Base-by-base conservation (phyloP, 35 echinoderm and acorn worm genomes). In the Diadema setosum region DNA sequence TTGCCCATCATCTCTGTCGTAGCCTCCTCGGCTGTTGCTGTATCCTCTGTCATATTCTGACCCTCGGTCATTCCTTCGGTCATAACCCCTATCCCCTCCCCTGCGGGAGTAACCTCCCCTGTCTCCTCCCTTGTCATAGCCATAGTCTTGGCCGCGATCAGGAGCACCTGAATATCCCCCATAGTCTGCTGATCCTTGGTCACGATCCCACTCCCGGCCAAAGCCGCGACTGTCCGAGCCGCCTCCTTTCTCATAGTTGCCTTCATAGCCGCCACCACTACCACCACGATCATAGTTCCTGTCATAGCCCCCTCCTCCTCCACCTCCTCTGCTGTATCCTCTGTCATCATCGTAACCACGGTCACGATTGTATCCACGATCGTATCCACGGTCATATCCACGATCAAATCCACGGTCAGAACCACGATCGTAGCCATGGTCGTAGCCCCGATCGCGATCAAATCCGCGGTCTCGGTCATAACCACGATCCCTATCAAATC, bases 21-120 rank as follows among this genome's bases (percentile, higher is more conserved):
- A 83, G 17, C 88, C 78, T 64, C 78, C 78, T 67, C 88, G 60
- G 57, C 55, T 42, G 57, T 65, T 20, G 31, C 83, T 64, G 56
- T 58, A 83, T 52, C 34, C 42, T 37, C 63, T 65, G 25, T 82
- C 90, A 14, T 42, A 18, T n/a, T 70, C 74, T 40, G 45, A 35
- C 43, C 73, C 45, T 34, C 84, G 37, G 1, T 55, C 58, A 56
- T 35, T 61, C 44, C 84, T 26, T 20, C 67, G 23, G 31, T 82
- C 85, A 25, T 58, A 20, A 75, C 63, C 83, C 6, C 6, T 52
- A 42, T 78, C 65, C 17, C 39, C 67, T 21, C 42, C 42, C 4
- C 85, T 21, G n/a, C n/a, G n/a, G n/a, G n/a, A n/a, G n/a, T n/a
- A n/a, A n/a, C n/a, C n/a, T n/a, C n/a, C n/a, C n/a, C n/a, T n/a